Conservation (phyloP, 2,888 invertebrate species). For the Drosophila sordidapex region DNA sequence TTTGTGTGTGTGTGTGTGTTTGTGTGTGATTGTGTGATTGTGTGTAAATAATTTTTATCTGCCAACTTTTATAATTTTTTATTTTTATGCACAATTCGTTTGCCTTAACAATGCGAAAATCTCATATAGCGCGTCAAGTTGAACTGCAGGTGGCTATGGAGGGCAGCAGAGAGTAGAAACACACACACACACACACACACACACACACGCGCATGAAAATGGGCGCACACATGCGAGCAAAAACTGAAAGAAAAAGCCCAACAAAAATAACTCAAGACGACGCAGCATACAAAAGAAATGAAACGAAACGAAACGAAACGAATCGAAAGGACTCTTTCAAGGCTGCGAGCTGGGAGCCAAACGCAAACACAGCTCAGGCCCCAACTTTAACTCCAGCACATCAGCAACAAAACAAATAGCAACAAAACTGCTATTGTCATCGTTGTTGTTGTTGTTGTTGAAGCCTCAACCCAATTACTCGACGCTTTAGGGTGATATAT, state of each 20-base stretch:
- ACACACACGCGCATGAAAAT: background rate
- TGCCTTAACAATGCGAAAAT: constrained; percentile 53
- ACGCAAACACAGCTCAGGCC: background rate
- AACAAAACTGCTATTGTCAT: constrained; percentile 61
- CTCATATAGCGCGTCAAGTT: constrained; percentile 70
- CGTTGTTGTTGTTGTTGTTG: constrained; percentile 46
- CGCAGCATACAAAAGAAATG: constrained; percentile 4
- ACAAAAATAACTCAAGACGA: constrained; percentile 37
- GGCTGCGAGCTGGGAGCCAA: constrained; percentile 34
- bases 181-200: constrained; percentile 15
- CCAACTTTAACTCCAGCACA: constrained; percentile 13
- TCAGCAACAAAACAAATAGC: constrained; percentile 46
- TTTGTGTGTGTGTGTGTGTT: constrained; percentile 23
- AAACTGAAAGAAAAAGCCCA: constrained; percentile 62
- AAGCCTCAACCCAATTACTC: constrained; percentile 61
- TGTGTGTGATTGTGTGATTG: constrained; percentile 49
- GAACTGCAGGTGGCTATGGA: constrained; percentile 35
- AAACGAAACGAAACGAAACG: constrained; percentile 44
- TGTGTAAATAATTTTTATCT: constrained; percentile 73
- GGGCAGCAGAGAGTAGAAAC: background rate
- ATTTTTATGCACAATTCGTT: constrained; percentile 74
- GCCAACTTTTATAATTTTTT: constrained; percentile 82
- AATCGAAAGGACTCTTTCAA: constrained; percentile 56
- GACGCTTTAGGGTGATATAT: constrained; percentile 55
- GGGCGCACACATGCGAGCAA: constrained; percentile 10